Evolutionary conservation across 23 tunicate species (phyloP).

Genomic region (Trididemnum clinides): DNA sequence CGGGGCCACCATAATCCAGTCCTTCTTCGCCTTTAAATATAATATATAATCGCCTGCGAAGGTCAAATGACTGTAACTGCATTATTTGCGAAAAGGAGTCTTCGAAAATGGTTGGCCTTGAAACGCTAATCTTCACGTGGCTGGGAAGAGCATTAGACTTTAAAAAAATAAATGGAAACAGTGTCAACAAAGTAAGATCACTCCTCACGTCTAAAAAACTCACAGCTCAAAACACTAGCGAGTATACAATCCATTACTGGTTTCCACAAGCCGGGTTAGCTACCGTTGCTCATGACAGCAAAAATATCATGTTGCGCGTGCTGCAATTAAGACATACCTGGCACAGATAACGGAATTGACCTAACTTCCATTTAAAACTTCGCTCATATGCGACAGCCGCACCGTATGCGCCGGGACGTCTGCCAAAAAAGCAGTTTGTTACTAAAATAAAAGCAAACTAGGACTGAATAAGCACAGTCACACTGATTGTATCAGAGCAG

Average conservation of each 20-base stretch:
- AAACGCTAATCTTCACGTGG: conserved; percentile 92
- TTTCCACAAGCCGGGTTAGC: too few relatives aligned
- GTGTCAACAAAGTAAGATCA: too few relatives aligned
- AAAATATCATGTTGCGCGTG: too few relatives aligned
- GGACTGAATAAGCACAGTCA: too few relatives aligned
- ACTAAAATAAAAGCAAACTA: too few relatives aligned
- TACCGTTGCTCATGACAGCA: too few relatives aligned
- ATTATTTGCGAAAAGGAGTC: conserved; percentile 91
- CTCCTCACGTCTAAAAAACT: too few relatives aligned
- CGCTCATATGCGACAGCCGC: conserved; percentile 84
- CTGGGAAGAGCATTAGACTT: conserved; percentile 88
- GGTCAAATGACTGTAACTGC: conserved; percentile 85
- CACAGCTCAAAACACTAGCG: too few relatives aligned
- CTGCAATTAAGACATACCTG: conserved; percentile 68
- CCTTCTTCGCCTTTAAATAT: conserved; percentile 98
- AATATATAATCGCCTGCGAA: conserved; percentile 86
- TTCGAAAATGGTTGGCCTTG: conserved; percentile 76
- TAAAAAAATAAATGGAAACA: not conserved
- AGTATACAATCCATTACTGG: too few relatives aligned
- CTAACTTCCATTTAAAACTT: conserved; percentile 97
- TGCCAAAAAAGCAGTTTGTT: not conserved
- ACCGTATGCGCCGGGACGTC: conserved; percentile 43
- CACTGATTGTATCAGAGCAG: too few relatives aligned
- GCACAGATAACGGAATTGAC: conserved; percentile 96
- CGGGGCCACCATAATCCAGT: conserved; percentile 98